These are phyloP conservation scores for Falco rusticolus DNA, from an alignment of 2,797 vertebrate genomes.

Conservation along the genomic window DNA sequence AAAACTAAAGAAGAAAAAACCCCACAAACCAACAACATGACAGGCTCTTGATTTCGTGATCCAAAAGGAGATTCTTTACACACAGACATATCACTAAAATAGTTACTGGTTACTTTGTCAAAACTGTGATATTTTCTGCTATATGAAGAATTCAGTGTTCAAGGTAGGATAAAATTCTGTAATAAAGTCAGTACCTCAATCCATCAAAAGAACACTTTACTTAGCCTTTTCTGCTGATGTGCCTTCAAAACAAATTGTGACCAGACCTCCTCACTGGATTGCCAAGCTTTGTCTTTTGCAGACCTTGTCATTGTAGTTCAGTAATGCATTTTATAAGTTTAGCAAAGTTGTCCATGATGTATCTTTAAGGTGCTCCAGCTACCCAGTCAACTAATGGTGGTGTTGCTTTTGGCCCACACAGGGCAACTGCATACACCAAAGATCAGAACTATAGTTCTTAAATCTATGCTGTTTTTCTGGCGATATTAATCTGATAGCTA, in stretches of 20 bases:
- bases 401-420: background rate
- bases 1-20: fast-evolving
- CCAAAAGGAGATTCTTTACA: background rate
- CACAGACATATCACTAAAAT: background rate
- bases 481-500: background rate
- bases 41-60: background rate
- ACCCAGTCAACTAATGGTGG: background rate
- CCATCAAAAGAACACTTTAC: background rate
- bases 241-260: background rate
- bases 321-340: background rate
- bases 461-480: background rate
- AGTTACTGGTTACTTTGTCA: background rate
- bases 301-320: background rate
- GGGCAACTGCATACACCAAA: background rate
- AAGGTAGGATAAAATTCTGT: background rate
- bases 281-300: background rate
- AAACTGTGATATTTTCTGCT: background rate
- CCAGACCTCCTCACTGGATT: background rate
- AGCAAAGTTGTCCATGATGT: background rate
- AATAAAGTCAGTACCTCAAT: background rate
- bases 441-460: background rate
- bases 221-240: background rate
- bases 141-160: background rate
- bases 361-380: background rate
- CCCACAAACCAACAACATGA: background rate